Conservation (phyloP, 64 coral and sea anemone genomes). For the Platygyra sinensis region DNA sequence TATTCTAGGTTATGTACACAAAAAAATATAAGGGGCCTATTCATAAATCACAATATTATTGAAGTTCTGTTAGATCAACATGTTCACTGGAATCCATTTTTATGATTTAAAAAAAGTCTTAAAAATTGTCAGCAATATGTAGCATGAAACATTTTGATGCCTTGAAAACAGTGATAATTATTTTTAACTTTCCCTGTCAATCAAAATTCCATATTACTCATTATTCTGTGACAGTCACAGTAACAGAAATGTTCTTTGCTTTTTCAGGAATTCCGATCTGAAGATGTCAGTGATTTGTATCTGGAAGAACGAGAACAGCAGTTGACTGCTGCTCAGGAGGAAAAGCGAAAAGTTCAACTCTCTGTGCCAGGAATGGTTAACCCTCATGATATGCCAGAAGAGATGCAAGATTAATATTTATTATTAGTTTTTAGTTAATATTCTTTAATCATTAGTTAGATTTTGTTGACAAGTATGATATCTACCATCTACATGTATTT, state of each 20-base stretch:
- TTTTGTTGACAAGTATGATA: slow-evolving; percentile 9
- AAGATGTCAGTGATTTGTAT: slow-evolving; percentile 87
- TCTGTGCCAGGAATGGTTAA: slow-evolving; percentile 97
- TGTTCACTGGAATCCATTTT: too few species aligned
- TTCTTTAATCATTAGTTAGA: slow-evolving; percentile 29
- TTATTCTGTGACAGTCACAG: neutral
- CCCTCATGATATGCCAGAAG: slow-evolving; percentile 97
- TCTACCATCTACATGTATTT: slow-evolving; percentile 28
- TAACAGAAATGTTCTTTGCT: neutral
- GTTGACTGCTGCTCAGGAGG: slow-evolving; percentile 82
- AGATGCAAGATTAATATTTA: slow-evolving; percentile 98
- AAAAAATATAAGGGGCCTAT: too few species aligned
- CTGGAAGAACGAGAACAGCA: slow-evolving; percentile 90
- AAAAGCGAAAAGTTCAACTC: slow-evolving; percentile 87
- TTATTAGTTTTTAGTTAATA: slow-evolving; percentile 23
- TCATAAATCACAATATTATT: too few species aligned
- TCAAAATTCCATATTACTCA: neutral
- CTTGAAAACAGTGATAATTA: too few species aligned
- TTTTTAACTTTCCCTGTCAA: slow-evolving; percentile 3
- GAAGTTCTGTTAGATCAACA: too few species aligned
- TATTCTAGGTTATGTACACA: too few species aligned
- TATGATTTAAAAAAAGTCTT: too few species aligned
- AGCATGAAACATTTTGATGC: too few species aligned
- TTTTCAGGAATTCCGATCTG: slow-evolving; percentile 83
- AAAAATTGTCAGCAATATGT: too few species aligned